Evolutionary conservation across 2,797 vertebrate species (phyloP), one percentile per base, ranked within the genome.

Genomic region (Threskiornis aethiopicus): DNA sequence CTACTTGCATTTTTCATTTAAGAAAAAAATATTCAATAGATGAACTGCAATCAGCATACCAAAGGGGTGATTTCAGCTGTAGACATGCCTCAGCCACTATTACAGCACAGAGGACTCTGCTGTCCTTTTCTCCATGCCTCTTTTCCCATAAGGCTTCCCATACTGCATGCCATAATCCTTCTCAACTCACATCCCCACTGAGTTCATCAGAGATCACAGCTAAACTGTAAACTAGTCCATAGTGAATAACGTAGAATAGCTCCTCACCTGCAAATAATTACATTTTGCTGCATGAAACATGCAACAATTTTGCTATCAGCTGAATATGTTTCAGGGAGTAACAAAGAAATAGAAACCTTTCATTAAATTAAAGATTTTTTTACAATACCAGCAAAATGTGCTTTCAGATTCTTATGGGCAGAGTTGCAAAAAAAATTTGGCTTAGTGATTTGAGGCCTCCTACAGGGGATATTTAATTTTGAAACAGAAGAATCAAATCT

Each of bases 201-300:
- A 97, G 93, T 64, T 97, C 97, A 86, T 64, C 41, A 8, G 75
- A 97, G 89, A 98, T 94, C 70, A 96, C 89, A 67, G 92, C 89
- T 95, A 98, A 83, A 88, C 96, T 98, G 72, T 96, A 97, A 79
- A 98, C 84, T 80, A 96, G 65, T 55, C 97, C 91, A 47, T 94
- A 98, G 41, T 93, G 96, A 92, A 96, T 94, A 79, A 90, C 62
- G 96, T 97, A 97, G 61, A 95, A 65, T 55, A 96, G 80, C 15
- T 95, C 73, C 28, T 97, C 59, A 96, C 77, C 97, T 98, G 82
- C 37, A 86, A 95, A 90, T 84, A 90, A 90, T 70, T 84, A 44
- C 18, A 71, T 51, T 82, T 94, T 89, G 44, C n/a, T 85, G 44
- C 31, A 59, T 57, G 37, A 58, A 78, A 66, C 26, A 35, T 42